phyloP scores from a whole-genome alignment of 2,113 vertebrate species.

The Litocranius walleri region DNA sequence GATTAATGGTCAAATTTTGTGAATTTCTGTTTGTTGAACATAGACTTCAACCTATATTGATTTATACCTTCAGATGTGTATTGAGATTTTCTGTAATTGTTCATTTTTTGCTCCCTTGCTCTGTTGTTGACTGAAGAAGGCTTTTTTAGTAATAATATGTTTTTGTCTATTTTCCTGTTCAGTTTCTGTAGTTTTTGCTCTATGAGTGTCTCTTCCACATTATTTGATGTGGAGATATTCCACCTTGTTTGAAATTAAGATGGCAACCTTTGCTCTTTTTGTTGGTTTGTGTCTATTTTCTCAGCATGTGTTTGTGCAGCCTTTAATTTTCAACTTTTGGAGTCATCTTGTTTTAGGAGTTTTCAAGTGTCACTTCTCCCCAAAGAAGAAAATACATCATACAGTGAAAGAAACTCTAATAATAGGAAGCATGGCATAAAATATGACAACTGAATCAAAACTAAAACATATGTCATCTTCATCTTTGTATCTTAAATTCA shows the following conservation, averaged over 20 bases:
- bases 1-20: not conserved
- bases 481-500: not conserved
- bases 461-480: not conserved
- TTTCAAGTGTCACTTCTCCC: not conserved
- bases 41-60: not conserved
- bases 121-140: not conserved
- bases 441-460: not conserved
- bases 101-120: not conserved
- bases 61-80: no score
- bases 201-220: fast-evolving
- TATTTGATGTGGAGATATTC: not conserved
- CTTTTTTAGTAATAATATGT: not conserved
- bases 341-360: not conserved
- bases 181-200: not conserved
- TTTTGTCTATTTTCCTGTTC: not conserved
- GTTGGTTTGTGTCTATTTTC: not conserved
- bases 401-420: not conserved
- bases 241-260: not conserved
- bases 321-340: not conserved
- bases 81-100: not conserved
- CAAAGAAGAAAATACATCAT: not conserved
- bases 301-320: not conserved
- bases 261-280: not conserved
- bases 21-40: not conserved
- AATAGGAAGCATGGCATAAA: not conserved